These are phyloP conservation scores for Esperia sulphurella DNA, from an alignment of 2,888 invertebrate species.

Conservation along the genomic window DNA sequence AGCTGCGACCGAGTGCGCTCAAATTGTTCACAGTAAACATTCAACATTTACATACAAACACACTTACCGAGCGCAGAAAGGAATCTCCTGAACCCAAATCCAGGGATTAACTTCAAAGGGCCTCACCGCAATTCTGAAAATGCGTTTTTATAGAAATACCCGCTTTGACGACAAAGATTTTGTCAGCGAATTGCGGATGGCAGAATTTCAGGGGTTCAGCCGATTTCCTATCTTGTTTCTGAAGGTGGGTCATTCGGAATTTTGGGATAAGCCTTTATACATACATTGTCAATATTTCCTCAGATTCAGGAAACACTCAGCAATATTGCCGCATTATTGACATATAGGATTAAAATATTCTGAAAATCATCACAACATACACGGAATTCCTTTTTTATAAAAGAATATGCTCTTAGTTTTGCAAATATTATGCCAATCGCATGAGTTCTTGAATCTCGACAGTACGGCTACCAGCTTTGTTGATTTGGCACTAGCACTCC, in stretches of 20 bases:
- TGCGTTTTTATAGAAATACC: slow-evolving; percentile 73
- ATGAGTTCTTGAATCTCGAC: too few species aligned
- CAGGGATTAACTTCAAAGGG: slow-evolving; percentile 72
- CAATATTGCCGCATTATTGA: not conserved
- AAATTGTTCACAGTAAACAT: slow-evolving; percentile 40
- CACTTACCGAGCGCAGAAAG: slow-evolving; percentile 19
- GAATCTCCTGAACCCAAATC: slow-evolving; percentile 41
- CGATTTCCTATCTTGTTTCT: slow-evolving; percentile 49
- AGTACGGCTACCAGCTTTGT: too few species aligned
- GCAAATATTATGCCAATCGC: too few species aligned
- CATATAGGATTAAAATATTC: too few species aligned
- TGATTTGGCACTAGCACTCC: too few species aligned
- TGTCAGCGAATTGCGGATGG: slow-evolving; percentile 56
- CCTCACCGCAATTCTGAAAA: slow-evolving; percentile 61
- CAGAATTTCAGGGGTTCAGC: slow-evolving; percentile 46
- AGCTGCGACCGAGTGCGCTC: slow-evolving; percentile 28
- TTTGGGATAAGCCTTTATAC: slow-evolving; percentile 22
- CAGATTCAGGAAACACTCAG: too few species aligned
- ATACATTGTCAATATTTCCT: not conserved
- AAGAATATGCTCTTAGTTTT: too few species aligned
- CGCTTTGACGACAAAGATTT: slow-evolving; percentile 63
- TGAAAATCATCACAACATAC: too few species aligned
- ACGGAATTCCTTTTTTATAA: too few species aligned
- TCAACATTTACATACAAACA: slow-evolving; percentile 34
- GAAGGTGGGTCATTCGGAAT: slow-evolving; percentile 43